phyloP scores from a whole-genome alignment of 2,888 invertebrate genomes.

The Sceliomorpha sp. region DNA sequence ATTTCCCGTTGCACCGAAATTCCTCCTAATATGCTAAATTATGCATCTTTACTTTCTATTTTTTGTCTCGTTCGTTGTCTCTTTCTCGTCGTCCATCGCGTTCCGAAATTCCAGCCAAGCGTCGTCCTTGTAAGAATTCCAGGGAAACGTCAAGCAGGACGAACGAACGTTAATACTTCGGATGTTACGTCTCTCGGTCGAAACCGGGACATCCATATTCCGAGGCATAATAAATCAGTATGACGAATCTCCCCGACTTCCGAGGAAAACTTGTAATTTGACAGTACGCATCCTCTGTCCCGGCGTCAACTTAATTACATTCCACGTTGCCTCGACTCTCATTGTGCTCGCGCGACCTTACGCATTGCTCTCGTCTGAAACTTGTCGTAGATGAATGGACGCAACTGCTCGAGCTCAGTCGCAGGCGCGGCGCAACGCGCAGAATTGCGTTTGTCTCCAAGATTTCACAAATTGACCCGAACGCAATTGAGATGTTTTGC shows the following conservation, averaged over 20 bases:
- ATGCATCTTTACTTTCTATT: no score
- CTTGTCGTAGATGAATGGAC: constrained; percentile 55
- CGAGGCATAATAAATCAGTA: constrained; percentile 56
- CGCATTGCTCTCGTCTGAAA: constrained; percentile 42
- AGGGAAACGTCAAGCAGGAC: no score
- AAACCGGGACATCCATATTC: constrained; percentile 53
- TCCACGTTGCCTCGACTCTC: constrained; percentile 51
- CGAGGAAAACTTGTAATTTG: constrained; percentile 58
- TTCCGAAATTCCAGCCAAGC: no score
- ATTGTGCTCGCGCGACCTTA: constrained; percentile 55
- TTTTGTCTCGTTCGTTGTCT: no score
- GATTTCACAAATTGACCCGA: constrained; percentile 37
- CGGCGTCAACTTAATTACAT: constrained; percentile 56
- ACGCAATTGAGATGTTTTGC: constrained; percentile 35
- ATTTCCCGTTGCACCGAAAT: no score
- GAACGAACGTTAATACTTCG: no score
- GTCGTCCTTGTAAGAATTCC: no score
- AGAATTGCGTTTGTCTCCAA: constrained; percentile 32
- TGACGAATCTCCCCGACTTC: constrained; percentile 52
- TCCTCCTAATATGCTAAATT: no score
- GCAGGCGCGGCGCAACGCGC: constrained; percentile 12
- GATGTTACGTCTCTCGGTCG: no score
- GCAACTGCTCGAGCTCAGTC: constrained; percentile 37
- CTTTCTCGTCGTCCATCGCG: no score
- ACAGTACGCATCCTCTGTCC: constrained; percentile 55